Base-by-base conservation (phyloP, 2,888 invertebrate species). In the Synergus itoensis region DNA sequence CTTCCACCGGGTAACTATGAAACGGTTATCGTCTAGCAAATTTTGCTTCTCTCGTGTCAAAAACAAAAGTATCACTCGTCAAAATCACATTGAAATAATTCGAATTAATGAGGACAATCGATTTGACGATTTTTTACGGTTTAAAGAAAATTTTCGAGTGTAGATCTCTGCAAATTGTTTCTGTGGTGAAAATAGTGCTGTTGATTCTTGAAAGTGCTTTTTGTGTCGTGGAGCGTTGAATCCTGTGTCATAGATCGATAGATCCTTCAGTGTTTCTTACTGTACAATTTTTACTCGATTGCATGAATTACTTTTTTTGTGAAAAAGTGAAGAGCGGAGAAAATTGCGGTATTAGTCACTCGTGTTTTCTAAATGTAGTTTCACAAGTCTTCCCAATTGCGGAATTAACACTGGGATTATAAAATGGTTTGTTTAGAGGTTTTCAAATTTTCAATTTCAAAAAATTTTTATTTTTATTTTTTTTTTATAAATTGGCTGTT, bases 1-100 rank as follows among this genome's bases (percentile, higher is more conserved):
- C 53, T 53, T 73, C 53, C 73, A 73, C 73, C 53, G 48, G 53
- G 73, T n/a, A 73, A 73, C 73, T 73, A 73, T 73, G 36, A n/a
- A 4, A n/a, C 28, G n/a, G 16, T 16, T 73, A 4, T 73, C 36
- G 9, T 60, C 60, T 14, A 14, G 14, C 11, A 28, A 7, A 11
- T 14, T 62, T 28, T 62, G 1, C 21, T 62, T 60, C 3, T 2
- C 11, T 60, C 21, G 8, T 21, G n/a, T 60, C 4, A 60, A 60
- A 18, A 28, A 60, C 11, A 45, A 45, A 45, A 45, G 0, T 14
- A 45, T 9, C 0, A 3, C 0, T 8, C 9, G 16, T 57, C 9
- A 7, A 28, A 28, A 62, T 14, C n/a, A 11, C 36, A 0, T 36
- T 36, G 36, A 36, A 36, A 5, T 36, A 36, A 36, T 36, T 36